Conservation (phyloP, 2,888 invertebrate species). For the Drosophila kuntzei region DNA sequence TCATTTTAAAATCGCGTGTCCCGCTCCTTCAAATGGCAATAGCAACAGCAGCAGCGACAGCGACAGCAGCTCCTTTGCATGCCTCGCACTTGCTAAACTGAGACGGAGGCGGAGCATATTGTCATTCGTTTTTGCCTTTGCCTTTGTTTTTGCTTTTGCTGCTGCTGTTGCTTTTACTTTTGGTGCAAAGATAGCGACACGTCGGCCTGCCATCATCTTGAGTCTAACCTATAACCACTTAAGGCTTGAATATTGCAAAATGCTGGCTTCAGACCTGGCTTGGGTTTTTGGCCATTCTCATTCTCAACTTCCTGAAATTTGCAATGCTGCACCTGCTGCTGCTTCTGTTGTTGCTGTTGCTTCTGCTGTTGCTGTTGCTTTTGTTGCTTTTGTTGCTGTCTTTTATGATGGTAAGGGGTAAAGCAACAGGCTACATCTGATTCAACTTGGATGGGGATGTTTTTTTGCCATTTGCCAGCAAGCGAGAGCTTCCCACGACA, state of each 20-base stretch:
- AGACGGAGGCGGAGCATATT: conserved; percentile 83
- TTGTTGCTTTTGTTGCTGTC: conserved; percentile 6
- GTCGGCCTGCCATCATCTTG: conserved; percentile 49
- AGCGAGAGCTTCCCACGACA: conserved; percentile 53
- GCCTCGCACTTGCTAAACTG: conserved; percentile 64
- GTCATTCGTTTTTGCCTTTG: conserved; percentile 50
- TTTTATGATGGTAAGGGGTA: conserved; percentile 18
- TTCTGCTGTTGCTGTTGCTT: conserved; percentile 9
- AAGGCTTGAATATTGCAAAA: conserved; percentile 21
- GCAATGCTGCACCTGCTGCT: conserved; percentile 50
- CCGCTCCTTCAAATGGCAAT: conserved; percentile 59
- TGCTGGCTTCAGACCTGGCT: conserved; percentile 23
- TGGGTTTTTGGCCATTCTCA: conserved; percentile 27
- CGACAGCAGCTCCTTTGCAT: conserved; percentile 68
- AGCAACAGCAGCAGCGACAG: conserved; percentile 10
- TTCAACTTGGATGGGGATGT: conserved; percentile 67
- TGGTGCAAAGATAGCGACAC: conserved; percentile 44
- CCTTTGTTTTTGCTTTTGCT: conserved; percentile 20
- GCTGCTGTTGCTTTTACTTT: conserved; percentile 12
- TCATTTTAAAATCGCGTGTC: conserved; percentile 78
- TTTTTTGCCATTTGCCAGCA: conserved; percentile 36
- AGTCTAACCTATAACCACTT: conserved; percentile 29
- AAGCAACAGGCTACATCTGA: conserved; percentile 65
- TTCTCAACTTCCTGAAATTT: conserved; percentile 16
- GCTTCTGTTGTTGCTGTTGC: neutral